Conservation (phyloP, 1,140 invertebrate species). For the Hormaphis cornu region DNA sequence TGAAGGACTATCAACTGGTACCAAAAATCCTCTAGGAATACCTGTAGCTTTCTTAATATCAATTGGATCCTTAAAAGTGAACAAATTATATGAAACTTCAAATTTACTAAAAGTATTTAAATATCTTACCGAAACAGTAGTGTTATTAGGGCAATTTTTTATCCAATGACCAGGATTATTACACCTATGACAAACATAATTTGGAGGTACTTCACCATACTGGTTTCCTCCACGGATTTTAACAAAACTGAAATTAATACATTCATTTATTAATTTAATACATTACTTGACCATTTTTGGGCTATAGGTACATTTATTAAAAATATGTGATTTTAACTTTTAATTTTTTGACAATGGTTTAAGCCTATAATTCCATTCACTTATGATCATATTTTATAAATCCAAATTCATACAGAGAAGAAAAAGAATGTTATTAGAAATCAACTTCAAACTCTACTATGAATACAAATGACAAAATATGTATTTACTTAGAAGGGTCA, state of each 20-base stretch:
- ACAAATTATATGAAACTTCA: background rate
- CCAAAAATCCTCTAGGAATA: slow-evolving; percentile 95
- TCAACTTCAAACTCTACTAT: background rate
- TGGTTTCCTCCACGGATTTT: slow-evolving; percentile 77
- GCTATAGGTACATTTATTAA: no score
- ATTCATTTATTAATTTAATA: background rate
- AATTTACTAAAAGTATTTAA: slow-evolving; percentile 1
- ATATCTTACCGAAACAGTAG: slow-evolving; percentile 15
- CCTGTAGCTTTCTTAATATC: slow-evolving; percentile 90
- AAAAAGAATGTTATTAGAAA: no score
- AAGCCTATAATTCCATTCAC: no score
- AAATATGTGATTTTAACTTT: no score
- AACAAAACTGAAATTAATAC: slow-evolving; percentile 58
- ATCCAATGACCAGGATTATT: slow-evolving; percentile 91
- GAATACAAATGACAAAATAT: slow-evolving; percentile 28
- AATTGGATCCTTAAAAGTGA: slow-evolving; percentile 46
- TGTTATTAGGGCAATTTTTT: slow-evolving; percentile 60
- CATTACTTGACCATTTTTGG: no score
- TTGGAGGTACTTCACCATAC: slow-evolving; percentile 74
- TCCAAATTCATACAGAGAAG: no score
- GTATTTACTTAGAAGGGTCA: slow-evolving; percentile 85
- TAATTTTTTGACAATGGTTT: no score
- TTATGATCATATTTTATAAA: no score
- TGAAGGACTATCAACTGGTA: slow-evolving; percentile 77
- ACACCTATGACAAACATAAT: slow-evolving; percentile 88